Evolutionary conservation across 2,797 vertebrate genomes (phyloP), one percentile per base, ranked within the genome.

Genomic region (Parauchenoglanis punctatus): DNA sequence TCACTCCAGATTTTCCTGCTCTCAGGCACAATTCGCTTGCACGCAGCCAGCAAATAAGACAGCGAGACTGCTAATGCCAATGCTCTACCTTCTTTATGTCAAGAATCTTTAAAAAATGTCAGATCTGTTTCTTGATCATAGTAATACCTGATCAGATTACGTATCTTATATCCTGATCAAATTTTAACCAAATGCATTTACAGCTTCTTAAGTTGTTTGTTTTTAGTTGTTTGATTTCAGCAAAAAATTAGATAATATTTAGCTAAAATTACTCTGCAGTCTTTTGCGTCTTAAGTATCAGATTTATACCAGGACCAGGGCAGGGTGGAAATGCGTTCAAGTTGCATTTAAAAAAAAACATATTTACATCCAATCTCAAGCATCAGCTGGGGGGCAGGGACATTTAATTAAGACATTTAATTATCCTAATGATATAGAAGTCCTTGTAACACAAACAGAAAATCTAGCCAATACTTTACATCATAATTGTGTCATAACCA

Each of bases 1-100:
- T 92, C 90, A 87, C 87, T 91, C 90, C 86, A 84, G 84, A 86
- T 89, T 89, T 91, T 90, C 88, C 83, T 88, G 87, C 90, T 89
- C 87, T 89, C 90, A 72, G 81, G 73, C 80, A 90, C 65, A 46
- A 86, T 87, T 88, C 89, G 91, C 91, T 89, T 86, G 86, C 87
- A 70, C 61, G 20, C 59, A 28, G 75, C 87, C 81, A 25, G 40
- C 58, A 59, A 40, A 68, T 67, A 78, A 44, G 56, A 86, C 59
- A 49, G 40, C 13, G 35, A 77, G 80, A 83, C 25, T 23, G 72
- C 56, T 68, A 59, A 65, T 61, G 52, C 70, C 52, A 59, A 52
- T 10, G 12, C 58, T 83, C n/a, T 25, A 40, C 54, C 28, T 78
- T 59, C 31, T 52, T 59, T 40, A 31, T 11, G 0, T 81, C 18